A percentile compares a stretch with the other conserved stretches of the same genome.
Evolutionary conservation across 2,113 vertebrate genomes (phyloP).

Genomic region (Eira barbara): DNA sequence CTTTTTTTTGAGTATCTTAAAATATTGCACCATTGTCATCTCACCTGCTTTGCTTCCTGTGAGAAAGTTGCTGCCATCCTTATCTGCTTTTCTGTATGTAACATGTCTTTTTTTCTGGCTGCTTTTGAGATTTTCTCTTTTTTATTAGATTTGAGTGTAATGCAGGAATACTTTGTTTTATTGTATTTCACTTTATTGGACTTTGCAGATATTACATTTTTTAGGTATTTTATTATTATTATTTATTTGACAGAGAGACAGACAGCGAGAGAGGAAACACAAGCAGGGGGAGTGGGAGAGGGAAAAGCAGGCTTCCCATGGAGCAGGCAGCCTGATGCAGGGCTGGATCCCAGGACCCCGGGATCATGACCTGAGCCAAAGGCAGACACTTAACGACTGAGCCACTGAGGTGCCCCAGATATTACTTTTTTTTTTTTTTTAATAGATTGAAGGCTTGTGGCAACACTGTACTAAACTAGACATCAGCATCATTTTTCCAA

Average conservation of each 20-base stretch:
- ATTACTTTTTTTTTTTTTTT: not conserved
- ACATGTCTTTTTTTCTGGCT: not conserved
- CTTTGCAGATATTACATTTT: not conserved
- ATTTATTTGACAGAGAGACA: too few species aligned
- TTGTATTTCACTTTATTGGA: not conserved
- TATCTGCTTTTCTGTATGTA: not conserved
- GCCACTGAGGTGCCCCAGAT: too few species aligned
- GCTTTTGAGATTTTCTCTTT: not conserved
- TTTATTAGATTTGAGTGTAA: not conserved
- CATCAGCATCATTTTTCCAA: not conserved
- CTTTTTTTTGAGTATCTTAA: not conserved
- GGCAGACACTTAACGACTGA: too few species aligned
- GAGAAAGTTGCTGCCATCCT: not conserved
- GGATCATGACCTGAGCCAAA: too few species aligned
- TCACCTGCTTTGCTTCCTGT: not conserved
- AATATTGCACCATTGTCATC: not conserved
- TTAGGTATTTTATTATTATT: not conserved
- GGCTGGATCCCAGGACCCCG: too few species aligned
- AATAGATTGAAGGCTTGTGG: not conserved
- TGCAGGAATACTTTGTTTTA: not conserved
- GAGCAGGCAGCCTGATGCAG: too few species aligned
- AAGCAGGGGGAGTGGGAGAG: too few species aligned
- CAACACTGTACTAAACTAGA: not conserved
- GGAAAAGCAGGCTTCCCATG: too few species aligned
- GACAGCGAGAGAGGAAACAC: too few species aligned